Conservation (phyloP, 2,888 invertebrate genomes). For the Agrochola lota region DNA sequence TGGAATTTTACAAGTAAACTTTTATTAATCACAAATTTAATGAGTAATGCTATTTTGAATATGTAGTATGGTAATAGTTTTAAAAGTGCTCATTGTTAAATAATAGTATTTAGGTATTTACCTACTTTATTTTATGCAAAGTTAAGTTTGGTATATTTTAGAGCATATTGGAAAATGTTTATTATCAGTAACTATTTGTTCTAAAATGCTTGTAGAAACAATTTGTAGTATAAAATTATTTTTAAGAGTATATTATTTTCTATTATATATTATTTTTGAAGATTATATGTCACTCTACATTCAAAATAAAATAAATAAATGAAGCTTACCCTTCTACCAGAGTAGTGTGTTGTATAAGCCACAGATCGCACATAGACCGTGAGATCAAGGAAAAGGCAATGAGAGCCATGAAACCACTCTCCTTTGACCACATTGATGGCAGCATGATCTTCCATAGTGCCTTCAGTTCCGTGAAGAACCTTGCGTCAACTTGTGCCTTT, state of each 20-base stretch:
- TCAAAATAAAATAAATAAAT: background rate
- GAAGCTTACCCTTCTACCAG: conserved; percentile 95
- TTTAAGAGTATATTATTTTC: background rate
- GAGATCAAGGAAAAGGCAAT: conserved; percentile 96
- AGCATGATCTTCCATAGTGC: conserved; percentile 93
- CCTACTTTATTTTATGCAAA: background rate
- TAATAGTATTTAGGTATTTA: background rate
- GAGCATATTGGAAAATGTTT: background rate
- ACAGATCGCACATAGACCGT: conserved; percentile 98
- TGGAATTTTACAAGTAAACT: background rate
- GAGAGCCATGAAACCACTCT: conserved; percentile 93
- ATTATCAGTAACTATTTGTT: background rate
- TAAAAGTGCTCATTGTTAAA: background rate
- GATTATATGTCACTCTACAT: background rate
- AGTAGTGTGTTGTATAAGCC: conserved; percentile 99
- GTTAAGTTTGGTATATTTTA: background rate
- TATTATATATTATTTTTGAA: background rate
- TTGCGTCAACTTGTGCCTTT: conserved; percentile 94
- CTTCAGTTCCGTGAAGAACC: conserved; percentile 93
- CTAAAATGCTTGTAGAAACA: background rate
- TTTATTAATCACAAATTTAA: background rate
- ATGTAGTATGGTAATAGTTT: background rate
- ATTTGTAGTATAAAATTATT: background rate
- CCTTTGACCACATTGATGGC: conserved; percentile 94
- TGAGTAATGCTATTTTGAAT: background rate